A percentile compares a stretch with the other conserved stretches of the same genome.
These are phyloP conservation scores for Pemphigus obesinymphae DNA, from an alignment of 1,140 invertebrate species.

Conservation along the genomic window DNA sequence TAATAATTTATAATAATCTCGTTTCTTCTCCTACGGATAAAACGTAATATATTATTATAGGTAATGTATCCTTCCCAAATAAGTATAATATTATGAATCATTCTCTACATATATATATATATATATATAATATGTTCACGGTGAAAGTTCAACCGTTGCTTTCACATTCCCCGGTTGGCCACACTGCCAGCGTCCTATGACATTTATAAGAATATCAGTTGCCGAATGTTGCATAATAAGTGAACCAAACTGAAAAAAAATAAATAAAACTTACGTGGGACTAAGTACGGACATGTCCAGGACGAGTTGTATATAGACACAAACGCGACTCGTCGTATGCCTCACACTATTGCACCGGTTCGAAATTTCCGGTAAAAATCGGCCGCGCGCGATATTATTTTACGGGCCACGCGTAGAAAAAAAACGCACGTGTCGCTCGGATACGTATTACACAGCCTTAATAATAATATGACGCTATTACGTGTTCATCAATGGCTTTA, in stretches of 20 bases:
- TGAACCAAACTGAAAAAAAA: background rate
- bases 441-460: background rate
- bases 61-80: too few relatives aligned
- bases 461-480: too few relatives aligned
- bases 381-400: background rate
- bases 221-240: conserved; percentile 9
- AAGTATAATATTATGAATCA: too few relatives aligned
- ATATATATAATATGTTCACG: background rate
- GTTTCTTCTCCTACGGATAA: background rate
- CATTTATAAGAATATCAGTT: background rate
- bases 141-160: conserved; percentile 24
- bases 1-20: too few relatives aligned
- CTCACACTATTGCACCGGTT: background rate
- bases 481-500: too few relatives aligned
- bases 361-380: background rate
- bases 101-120: background rate
- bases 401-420: too few relatives aligned
- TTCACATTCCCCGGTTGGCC: conserved; percentile 21
- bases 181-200: background rate
- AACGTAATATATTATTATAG: too few relatives aligned
- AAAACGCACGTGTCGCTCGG: background rate
- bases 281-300: background rate
- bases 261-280: background rate
- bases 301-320: background rate
- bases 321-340: background rate